phyloP scores from a whole-genome alignment of 2,113 vertebrate species.

The Vireo altiloquus region DNA sequence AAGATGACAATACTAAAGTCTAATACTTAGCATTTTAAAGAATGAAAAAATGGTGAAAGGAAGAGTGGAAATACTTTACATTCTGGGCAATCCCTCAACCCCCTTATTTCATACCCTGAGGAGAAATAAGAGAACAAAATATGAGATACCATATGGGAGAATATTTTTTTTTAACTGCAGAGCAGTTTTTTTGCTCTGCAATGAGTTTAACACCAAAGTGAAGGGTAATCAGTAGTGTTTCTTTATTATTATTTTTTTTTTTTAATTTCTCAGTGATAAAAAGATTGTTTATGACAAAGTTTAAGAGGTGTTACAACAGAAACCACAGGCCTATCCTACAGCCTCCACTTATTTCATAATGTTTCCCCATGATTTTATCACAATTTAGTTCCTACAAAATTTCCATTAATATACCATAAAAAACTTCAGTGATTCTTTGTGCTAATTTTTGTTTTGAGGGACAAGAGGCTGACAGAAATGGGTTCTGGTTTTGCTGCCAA shows the following conservation, averaged over 20 bases:
- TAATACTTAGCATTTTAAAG: background rate
- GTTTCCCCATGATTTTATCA: background rate
- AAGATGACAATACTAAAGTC: background rate
- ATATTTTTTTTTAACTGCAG: background rate
- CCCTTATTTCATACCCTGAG: background rate
- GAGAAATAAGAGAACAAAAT: background rate
- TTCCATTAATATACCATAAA: background rate
- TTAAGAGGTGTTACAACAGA: background rate
- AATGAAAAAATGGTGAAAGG: background rate
- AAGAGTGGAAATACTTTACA: background rate
- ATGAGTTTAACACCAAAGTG: background rate
- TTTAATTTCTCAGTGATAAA: background rate
- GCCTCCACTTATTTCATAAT: background rate
- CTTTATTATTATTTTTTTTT: background rate
- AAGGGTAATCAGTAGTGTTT: background rate
- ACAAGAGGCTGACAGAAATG: background rate
- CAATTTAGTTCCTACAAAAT: background rate
- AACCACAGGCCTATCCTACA: background rate
- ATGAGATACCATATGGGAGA: background rate
- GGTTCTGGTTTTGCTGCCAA: background rate
- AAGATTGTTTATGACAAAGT: background rate
- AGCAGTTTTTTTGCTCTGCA: background rate
- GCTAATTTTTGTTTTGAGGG: background rate
- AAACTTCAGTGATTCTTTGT: background rate
- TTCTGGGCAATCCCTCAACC: background rate